A percentile compares a stretch with the other conserved stretches of the same genome.
Evolutionary conservation across 2,888 invertebrate genomes (phyloP).

Genomic region (Lasioglossum morio): DNA sequence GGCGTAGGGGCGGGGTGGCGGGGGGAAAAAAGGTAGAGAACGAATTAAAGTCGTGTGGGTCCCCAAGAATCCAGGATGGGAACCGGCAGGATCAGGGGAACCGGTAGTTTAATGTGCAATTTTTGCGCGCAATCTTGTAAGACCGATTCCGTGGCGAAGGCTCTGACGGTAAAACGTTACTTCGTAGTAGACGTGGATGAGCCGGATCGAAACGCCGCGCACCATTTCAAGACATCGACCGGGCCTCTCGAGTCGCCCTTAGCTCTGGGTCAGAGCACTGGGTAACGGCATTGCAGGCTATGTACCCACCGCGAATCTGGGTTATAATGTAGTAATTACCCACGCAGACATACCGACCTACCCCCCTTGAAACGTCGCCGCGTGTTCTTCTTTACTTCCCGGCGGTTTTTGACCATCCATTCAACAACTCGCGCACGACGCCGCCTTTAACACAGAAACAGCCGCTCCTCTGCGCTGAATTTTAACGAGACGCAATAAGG

Average conservation of each 20-base stretch:
- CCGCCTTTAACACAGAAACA: slow-evolving; percentile 6
- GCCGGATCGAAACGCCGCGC: slow-evolving; percentile 70
- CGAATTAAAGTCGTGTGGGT: slow-evolving; percentile 65
- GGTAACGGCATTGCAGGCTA: slow-evolving; percentile 79
- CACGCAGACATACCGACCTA: slow-evolving; percentile 76
- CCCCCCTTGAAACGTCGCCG: slow-evolving; percentile 66
- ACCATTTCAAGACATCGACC: slow-evolving; percentile 76
- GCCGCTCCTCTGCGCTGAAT: neutral
- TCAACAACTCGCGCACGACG: slow-evolving; percentile 6
- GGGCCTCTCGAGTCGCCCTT: slow-evolving; percentile 78
- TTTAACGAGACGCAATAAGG: neutral
- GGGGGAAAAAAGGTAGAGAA: slow-evolving; percentile 29
- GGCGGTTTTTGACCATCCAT: slow-evolving; percentile 25
- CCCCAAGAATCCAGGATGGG: slow-evolving; percentile 63
- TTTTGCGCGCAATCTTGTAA: slow-evolving; percentile 70
- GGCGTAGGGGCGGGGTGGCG: neutral
- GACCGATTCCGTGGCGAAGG: slow-evolving; percentile 58
- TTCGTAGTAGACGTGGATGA: slow-evolving; percentile 69
- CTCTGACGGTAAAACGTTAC: slow-evolving; percentile 72
- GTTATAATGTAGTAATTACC: slow-evolving; percentile 81
- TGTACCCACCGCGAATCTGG: slow-evolving; percentile 77
- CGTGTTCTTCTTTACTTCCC: slow-evolving; percentile 27
- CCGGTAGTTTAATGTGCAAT: slow-evolving; percentile 70
- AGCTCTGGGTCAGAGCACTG: slow-evolving; percentile 83
- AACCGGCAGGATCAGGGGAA: slow-evolving; percentile 61